These are phyloP conservation scores for Cataglyphis cursor DNA, from an alignment of 2,888 invertebrate species.

Conservation along the genomic window DNA sequence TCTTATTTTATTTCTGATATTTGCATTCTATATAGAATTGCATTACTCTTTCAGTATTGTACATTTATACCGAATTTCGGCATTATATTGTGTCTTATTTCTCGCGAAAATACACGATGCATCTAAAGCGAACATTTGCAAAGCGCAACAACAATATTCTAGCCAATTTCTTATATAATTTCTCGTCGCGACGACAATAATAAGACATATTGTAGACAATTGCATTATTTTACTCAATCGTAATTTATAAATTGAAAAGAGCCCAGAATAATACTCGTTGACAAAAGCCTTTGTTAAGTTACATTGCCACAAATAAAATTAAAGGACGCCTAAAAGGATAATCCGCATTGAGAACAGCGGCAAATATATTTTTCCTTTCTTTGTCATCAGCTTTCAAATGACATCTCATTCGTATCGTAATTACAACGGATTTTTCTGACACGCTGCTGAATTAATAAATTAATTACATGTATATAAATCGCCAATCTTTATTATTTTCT, in stretches of 20 bases:
- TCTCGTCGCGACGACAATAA: conserved; percentile 2
- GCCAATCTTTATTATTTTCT: conserved; percentile 5
- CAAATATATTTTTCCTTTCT: conserved; percentile 61
- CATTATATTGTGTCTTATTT: neutral
- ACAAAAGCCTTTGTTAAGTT: conserved; percentile 69
- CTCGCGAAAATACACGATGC: neutral
- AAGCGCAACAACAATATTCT: neutral
- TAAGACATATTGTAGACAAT: conserved; percentile 63
- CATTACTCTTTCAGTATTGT: neutral
- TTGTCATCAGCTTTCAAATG: neutral
- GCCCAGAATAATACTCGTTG: conserved; percentile 69
- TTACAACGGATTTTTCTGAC: conserved; percentile 64
- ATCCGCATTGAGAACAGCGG: conserved; percentile 59
- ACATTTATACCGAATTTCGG: neutral
- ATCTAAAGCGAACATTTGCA: neutral
- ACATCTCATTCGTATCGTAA: conserved; percentile 58
- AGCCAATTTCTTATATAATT: conserved; percentile 29
- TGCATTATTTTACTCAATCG: conserved; percentile 69
- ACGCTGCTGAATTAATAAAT: conserved; percentile 69
- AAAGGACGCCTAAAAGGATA: conserved; percentile 74
- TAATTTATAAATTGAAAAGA: conserved; percentile 73
- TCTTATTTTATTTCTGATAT: neutral
- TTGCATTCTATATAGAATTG: neutral
- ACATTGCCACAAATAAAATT: conserved; percentile 69
- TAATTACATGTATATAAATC: conserved; percentile 41